Conservation (phyloP, 2,113 vertebrate species). For the Nanorana parkeri region DNA sequence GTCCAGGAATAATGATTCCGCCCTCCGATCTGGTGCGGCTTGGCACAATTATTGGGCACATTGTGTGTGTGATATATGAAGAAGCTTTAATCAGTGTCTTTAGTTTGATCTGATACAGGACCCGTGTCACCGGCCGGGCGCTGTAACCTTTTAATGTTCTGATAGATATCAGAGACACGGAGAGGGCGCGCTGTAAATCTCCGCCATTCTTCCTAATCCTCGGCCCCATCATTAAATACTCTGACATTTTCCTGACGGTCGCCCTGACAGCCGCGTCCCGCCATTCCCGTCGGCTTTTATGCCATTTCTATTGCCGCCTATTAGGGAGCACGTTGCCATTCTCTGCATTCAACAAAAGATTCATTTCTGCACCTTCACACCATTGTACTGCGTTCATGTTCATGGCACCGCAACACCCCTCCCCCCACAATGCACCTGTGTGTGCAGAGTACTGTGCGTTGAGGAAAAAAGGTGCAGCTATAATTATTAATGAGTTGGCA, state of each 20-base stretch:
- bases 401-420: too few species aligned
- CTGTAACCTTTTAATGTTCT: conserved; percentile 25
- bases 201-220: not conserved
- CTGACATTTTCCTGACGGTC: conserved; percentile 7
- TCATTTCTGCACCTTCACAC: too few species aligned
- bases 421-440: too few species aligned
- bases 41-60: not conserved
- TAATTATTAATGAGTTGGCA: too few species aligned
- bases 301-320: not conserved
- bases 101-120: conserved; percentile 8
- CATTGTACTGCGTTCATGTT: too few species aligned
- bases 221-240: conserved; percentile 23
- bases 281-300: not conserved
- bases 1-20: too few species aligned
- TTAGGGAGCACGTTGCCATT: too few species aligned
- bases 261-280: not conserved
- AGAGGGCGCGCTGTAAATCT: conserved; percentile 8
- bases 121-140: not conserved
- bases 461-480: too few species aligned
- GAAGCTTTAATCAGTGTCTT: not conserved
- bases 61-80: not conserved
- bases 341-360: too few species aligned
- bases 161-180: conserved; percentile 13
- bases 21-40: not conserved
- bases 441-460: too few species aligned